phyloP scores from a whole-genome alignment of 2,113 vertebrate genomes.

The Lethenteron reissneri region DNA sequence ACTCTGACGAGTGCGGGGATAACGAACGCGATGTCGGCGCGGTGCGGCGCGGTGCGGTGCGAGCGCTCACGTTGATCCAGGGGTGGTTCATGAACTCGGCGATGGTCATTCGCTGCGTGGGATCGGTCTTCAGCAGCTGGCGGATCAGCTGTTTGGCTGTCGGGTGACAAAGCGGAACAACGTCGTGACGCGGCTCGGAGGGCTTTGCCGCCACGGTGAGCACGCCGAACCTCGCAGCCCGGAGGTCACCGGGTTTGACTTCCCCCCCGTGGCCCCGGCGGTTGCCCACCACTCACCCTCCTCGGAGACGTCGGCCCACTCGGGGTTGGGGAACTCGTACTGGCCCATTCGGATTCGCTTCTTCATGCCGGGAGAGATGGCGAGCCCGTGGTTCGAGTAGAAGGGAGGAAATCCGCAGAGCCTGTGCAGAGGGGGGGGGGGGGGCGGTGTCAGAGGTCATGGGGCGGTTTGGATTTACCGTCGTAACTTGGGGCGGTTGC shows the following conservation, averaged over 20 bases:
- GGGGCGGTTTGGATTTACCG: too few relatives aligned
- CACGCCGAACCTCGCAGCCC: too few relatives aligned
- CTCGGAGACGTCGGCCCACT: slow-evolving; percentile 85
- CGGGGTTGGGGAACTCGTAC: slow-evolving; percentile 80
- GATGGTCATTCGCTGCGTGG: slow-evolving; percentile 80
- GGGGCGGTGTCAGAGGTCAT: too few relatives aligned
- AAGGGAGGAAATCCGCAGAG: slow-evolving; percentile 90
- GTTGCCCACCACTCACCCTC: slow-evolving; percentile 33
- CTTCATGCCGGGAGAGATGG: slow-evolving; percentile 97
- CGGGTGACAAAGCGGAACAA: slow-evolving; percentile 8
- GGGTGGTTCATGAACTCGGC: slow-evolving; percentile 82
- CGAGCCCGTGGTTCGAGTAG: slow-evolving; percentile 93
- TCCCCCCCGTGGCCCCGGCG: too few relatives aligned
- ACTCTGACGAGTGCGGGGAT: too few relatives aligned
- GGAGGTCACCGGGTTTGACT: too few relatives aligned
- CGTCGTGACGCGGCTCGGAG: too few relatives aligned
- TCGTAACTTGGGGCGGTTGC: too few relatives aligned
- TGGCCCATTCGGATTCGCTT: slow-evolving; percentile 88
- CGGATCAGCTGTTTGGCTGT: slow-evolving; percentile 75
- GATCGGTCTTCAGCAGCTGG: slow-evolving; percentile 76
- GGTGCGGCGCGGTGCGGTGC: too few relatives aligned
- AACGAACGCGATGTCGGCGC: too few relatives aligned
- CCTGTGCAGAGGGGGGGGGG: slow-evolving; percentile 20
- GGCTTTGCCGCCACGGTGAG: too few relatives aligned
- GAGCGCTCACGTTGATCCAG: slow-evolving; percentile 68